Evolutionary conservation across 1,140 invertebrate genomes (phyloP).

Genomic region (Gryllus bimaculatus): DNA sequence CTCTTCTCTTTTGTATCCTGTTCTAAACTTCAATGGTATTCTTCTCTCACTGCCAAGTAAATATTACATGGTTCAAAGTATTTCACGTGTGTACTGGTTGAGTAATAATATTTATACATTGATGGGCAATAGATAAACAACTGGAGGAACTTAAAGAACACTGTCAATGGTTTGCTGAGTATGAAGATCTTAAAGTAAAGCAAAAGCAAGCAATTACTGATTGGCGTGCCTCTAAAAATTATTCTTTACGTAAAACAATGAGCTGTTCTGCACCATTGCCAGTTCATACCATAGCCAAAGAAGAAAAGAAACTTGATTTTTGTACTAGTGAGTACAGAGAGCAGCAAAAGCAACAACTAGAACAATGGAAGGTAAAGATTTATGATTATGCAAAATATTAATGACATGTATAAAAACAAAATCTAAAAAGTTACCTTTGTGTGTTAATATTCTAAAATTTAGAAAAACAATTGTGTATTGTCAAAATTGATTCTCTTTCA

Average conservation of each 20-base stretch:
- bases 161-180: conserved; percentile 6
- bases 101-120: too few species aligned
- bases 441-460: too few species aligned
- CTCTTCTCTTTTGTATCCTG: too few species aligned
- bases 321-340: not conserved
- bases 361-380: conserved; percentile 6
- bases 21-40: too few species aligned
- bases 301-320: not conserved
- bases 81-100: too few species aligned
- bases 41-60: too few species aligned
- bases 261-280: not conserved
- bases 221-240: not conserved
- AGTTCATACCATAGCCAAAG: not conserved
- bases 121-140: too few species aligned
- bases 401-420: not conserved
- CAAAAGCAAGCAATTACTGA: conserved; percentile 14
- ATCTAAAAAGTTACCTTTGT: not conserved
- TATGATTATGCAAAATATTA: not conserved
- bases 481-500: not conserved
- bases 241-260: not conserved
- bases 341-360: conserved; percentile 12
- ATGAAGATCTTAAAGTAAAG: conserved; percentile 7
- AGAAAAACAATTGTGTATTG: too few species aligned
- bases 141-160: not conserved
- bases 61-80: too few species aligned